These are phyloP conservation scores for Streptopelia turtur DNA, from an alignment of 2,797 vertebrate genomes.

Conservation along the genomic window DNA sequence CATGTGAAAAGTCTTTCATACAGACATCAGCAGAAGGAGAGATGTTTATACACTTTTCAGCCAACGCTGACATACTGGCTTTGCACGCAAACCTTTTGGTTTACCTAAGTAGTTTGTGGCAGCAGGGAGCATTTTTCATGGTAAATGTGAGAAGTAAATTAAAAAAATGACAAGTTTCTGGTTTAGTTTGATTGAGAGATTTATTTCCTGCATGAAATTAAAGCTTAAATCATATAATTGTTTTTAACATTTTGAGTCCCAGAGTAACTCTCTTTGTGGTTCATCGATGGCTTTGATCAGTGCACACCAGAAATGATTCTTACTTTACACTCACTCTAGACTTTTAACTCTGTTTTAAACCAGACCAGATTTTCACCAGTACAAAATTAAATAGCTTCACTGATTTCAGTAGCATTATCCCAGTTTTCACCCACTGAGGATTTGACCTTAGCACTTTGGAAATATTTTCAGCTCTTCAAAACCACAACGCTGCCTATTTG, in stretches of 20 bases:
- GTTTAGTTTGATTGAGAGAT: not conserved
- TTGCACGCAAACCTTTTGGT: not conserved
- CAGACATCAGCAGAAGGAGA: not conserved
- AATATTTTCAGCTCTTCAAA: not conserved
- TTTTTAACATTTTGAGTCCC: not conserved
- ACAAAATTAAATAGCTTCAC: not conserved
- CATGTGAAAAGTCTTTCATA: not conserved
- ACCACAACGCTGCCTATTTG: not conserved
- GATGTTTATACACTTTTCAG: not conserved
- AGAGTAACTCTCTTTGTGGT: not conserved
- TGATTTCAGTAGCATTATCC: not conserved
- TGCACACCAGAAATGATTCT: not conserved
- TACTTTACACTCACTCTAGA: not conserved
- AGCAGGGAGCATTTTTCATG: conserved; percentile 19
- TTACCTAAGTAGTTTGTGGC: not conserved
- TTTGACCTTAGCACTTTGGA: not conserved
- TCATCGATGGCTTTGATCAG: not conserved
- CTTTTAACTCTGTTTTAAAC: not conserved
- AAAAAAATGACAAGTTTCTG: conserved; percentile 2
- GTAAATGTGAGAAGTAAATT: conserved; percentile 20
- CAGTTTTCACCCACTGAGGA: not conserved
- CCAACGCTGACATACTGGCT: not conserved
- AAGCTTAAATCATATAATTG: not conserved
- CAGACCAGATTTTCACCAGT: not conserved
- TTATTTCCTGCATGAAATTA: not conserved